Conservation (phyloP, 2,888 invertebrate genomes). For the Eupithecia subumbrata region DNA sequence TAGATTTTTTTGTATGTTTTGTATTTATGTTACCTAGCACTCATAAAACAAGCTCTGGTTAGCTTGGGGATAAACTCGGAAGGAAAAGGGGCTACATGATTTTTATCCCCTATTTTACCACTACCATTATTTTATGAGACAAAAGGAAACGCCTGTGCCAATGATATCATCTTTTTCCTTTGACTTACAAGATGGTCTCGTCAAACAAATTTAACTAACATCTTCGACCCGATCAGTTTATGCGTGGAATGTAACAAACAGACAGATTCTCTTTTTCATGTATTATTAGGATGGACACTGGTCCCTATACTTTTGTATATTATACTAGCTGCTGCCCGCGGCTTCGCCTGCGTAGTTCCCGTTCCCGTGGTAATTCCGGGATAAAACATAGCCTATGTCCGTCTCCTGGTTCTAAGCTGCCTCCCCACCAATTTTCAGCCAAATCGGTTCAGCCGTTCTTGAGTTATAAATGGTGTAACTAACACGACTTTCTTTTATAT, state of each 20-base stretch:
- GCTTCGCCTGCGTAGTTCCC: too few relatives aligned
- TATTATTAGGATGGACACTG: neutral
- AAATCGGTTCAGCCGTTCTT: too few relatives aligned
- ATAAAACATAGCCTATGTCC: too few relatives aligned
- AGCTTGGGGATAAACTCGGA: neutral
- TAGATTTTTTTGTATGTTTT: too few relatives aligned
- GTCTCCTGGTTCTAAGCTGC: too few relatives aligned
- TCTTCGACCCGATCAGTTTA: neutral
- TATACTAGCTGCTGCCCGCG: too few relatives aligned
- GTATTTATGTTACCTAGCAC: neutral
- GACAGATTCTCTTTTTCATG: neutral
- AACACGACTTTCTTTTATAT: too few relatives aligned
- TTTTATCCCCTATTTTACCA: neutral
- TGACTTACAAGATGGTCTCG: neutral
- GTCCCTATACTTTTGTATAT: slow-evolving; percentile 29
- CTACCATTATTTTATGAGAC: neutral
- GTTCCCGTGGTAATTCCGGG: too few relatives aligned
- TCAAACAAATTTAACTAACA: neutral
- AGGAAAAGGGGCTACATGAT: neutral
- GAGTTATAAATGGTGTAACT: too few relatives aligned
- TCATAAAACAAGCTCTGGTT: neutral
- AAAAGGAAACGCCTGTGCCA: neutral
- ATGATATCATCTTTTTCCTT: neutral
- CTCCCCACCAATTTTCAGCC: too few relatives aligned
- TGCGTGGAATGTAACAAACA: neutral